Base-by-base conservation (phyloP, 1,140 invertebrate genomes). In the Atta texana region DNA sequence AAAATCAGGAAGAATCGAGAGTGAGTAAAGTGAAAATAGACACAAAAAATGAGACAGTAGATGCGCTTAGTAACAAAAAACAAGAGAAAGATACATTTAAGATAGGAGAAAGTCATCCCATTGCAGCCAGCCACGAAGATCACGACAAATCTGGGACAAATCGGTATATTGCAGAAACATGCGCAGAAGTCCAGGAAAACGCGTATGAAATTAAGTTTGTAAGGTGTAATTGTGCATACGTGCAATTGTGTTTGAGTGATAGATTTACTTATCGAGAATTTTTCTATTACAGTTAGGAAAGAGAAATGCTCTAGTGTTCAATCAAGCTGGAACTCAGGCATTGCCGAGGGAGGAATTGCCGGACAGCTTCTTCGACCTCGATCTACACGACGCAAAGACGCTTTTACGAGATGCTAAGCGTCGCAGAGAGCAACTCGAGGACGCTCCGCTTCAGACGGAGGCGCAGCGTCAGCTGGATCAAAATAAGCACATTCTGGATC, bases 341-440 rank as follows among this genome's bases (percentile, higher is more conserved):
- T 93, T 96, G 75, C 93, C 95, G 1, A 91, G 89, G 75, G 96
- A 97, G 82, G 97, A 98, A 81, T 92, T 97, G 49, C 97, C 97
- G 18, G 98, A 98, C 94, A 97, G 97, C 88, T 98, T 98, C 92
- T 99, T 97, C 95, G 97, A 98, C 85, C 92, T 98, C 21, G 98
- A 97, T 28, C 95, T 98, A 28, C 96, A 97, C 80, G 98, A 98
- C 95, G 96, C 98, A 0, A 96, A 96, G 90, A 96, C 95, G 92
- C 95, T 98, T 18, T 95, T 98, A 44, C 95, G 96, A 63, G 97
- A 98, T 91, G 95, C 97, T 28, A 97, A 97, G 93, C 96, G 96
- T 92, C 95, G 95, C 72, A 95, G 97, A 51, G 91, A 95, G 53
- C 95, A 96, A 74, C 89, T 97, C 49, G 97, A 97, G 89, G 96